Percentiles rank a stretch among this genome's conserved stretches.
Conservation (phyloP, 1,140 invertebrate genomes). For the Pemphigus obesinymphae region DNA sequence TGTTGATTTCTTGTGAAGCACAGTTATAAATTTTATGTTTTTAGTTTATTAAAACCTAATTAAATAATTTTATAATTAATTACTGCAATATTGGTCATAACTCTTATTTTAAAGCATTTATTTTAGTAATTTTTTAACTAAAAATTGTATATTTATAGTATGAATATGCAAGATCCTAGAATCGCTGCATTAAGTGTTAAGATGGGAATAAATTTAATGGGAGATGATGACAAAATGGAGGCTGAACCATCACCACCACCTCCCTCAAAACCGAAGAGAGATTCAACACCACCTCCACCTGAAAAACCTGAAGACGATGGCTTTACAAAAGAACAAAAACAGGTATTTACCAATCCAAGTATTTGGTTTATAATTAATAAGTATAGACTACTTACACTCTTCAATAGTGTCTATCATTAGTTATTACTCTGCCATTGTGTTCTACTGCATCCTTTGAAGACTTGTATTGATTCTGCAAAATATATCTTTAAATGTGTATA, state of each 20-base stretch:
- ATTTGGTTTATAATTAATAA: no score
- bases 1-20: no score
- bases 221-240: conserved; percentile 54
- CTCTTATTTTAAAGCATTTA: no score
- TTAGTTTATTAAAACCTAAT: not conserved
- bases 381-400: no score
- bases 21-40: not conserved
- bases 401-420: no score
- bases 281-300: conserved; percentile 50
- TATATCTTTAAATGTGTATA: no score
- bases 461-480: no score
- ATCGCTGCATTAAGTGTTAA: conserved; percentile 67
- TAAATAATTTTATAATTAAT: no score
- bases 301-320: conserved; percentile 56
- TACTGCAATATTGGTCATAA: no score
- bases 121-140: not conserved
- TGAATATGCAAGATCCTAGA: conserved; percentile 60
- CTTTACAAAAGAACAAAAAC: conserved; percentile 61
- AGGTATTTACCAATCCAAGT: no score
- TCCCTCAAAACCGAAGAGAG: conserved; percentile 48
- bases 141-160: conserved; percentile 44
- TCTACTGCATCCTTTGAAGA: no score
- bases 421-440: no score
- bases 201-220: conserved; percentile 57
- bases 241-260: conserved; percentile 51